Percentiles rank a stretch among this genome's conserved stretches.
Evolutionary conservation across 2,797 vertebrate genomes (phyloP).

Genomic region (Eutrigla gurnardus): DNA sequence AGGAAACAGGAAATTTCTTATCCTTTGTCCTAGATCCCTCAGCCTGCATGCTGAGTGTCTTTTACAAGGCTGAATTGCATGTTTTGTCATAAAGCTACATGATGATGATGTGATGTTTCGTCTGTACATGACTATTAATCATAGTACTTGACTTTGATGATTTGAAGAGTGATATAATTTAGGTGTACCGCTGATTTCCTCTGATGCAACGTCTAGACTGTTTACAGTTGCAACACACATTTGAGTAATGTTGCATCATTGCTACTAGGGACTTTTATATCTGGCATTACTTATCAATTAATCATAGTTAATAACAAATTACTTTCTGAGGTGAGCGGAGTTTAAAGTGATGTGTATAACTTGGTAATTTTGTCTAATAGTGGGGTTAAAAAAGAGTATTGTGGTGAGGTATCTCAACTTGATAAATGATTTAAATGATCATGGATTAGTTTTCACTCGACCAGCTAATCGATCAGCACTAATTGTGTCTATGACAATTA

Average conservation of each 20-base stretch:
- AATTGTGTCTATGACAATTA: conserved; percentile 7
- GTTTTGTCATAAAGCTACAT: conserved; percentile 15
- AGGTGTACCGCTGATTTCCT: conserved; percentile 9
- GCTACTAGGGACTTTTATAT: neutral
- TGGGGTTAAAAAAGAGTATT: neutral
- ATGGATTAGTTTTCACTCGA: conserved; percentile 11
- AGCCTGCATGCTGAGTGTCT: neutral
- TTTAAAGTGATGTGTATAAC: neutral
- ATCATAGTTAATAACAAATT: neutral
- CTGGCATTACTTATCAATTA: conserved; percentile 5
- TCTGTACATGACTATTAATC: conserved; percentile 43
- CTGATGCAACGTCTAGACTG: conserved; percentile 30
- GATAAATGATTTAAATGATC: conserved; percentile 1
- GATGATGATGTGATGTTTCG: conserved; percentile 4
- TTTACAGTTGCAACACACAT: conserved; percentile 4
- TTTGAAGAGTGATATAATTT: conserved; percentile 28
- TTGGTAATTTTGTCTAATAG: neutral
- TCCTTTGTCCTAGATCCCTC: conserved; percentile 14
- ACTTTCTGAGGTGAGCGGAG: neutral
- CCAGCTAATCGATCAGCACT: conserved; percentile 13
- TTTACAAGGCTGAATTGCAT: conserved; percentile 23
- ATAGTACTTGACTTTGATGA: conserved; percentile 15
- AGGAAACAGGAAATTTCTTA: conserved; percentile 25
- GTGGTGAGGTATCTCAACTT: neutral
- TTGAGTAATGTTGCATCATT: conserved; percentile 21